phyloP scores from a whole-genome alignment of 2,797 vertebrate species.

The Chiroxiphia lanceolata region DNA sequence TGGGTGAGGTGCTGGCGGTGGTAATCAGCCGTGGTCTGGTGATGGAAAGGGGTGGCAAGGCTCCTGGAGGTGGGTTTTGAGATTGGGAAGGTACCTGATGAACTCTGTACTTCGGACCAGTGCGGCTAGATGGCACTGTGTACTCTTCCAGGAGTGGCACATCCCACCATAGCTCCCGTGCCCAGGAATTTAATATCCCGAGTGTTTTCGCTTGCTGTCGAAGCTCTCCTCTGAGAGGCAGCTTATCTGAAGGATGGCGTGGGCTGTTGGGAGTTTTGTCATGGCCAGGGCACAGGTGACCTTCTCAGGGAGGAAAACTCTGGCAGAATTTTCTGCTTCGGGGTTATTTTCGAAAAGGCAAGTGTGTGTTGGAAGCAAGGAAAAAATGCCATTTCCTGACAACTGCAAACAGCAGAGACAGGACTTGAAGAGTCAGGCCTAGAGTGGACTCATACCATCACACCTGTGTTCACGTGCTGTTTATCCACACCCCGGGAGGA shows the following conservation, averaged over 20 bases:
- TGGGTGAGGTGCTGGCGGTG: background rate
- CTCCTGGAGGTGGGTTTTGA: background rate
- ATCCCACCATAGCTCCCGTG: background rate
- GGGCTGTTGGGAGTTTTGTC: background rate
- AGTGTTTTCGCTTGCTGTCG: background rate
- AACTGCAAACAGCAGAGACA: background rate
- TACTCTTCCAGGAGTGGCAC: background rate
- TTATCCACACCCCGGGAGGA: background rate
- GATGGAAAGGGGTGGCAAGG: background rate
- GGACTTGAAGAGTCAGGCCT: background rate
- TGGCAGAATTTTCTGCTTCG: background rate
- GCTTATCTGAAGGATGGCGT: background rate
- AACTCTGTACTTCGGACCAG: slow-evolving; percentile 8
- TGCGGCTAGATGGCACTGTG: slow-evolving; percentile 68
- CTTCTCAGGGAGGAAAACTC: background rate
- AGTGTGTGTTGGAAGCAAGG: background rate
- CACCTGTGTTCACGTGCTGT: accelerated
- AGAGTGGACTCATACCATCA: background rate
- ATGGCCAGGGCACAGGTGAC: background rate
- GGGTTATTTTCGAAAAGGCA: background rate
- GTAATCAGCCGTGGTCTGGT: background rate
- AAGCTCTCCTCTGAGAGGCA: background rate
- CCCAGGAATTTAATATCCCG: background rate
- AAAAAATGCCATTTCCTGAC: background rate
- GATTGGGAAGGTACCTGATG: background rate